These are phyloP conservation scores for Arge pagana DNA, from an alignment of 2,888 invertebrate genomes.

Conservation along the genomic window DNA sequence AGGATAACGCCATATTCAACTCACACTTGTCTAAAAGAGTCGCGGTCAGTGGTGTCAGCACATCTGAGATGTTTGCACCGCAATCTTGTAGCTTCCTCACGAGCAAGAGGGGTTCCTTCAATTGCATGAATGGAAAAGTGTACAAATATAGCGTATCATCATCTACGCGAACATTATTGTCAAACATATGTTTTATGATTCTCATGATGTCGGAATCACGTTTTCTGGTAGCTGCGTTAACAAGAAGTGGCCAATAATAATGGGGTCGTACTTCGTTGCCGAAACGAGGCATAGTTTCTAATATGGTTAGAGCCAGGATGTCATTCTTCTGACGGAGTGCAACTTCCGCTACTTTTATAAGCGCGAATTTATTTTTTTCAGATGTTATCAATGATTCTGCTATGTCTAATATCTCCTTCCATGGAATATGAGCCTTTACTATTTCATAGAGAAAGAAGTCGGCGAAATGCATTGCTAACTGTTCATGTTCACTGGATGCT, in stretches of 20 bases:
- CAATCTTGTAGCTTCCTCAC: slow-evolving; percentile 61
- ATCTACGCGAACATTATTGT: slow-evolving; percentile 63
- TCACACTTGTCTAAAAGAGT: slow-evolving; percentile 59
- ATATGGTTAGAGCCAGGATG: slow-evolving; percentile 59
- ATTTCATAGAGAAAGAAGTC: slow-evolving; percentile 62
- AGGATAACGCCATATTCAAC: slow-evolving; percentile 41
- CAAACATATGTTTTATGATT: slow-evolving; percentile 62
- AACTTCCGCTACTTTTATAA: slow-evolving; percentile 63
- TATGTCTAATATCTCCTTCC: slow-evolving; percentile 49
- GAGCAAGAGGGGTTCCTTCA: slow-evolving; percentile 59
- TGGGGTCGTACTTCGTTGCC: slow-evolving; percentile 62
- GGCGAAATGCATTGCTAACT: neutral
- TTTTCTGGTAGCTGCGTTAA: slow-evolving; percentile 58
- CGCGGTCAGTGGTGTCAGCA: slow-evolving; percentile 61
- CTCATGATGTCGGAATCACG: slow-evolving; percentile 66
- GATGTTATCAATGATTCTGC: slow-evolving; percentile 41
- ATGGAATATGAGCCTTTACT: slow-evolving; percentile 60
- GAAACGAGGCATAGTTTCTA: slow-evolving; percentile 58
- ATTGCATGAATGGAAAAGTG: slow-evolving; percentile 63
- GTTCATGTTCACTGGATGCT: neutral
- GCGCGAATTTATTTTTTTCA: slow-evolving; percentile 46
- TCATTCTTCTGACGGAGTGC: slow-evolving; percentile 61
- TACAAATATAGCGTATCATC: slow-evolving; percentile 64
- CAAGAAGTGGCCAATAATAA: slow-evolving; percentile 70
- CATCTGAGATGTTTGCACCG: slow-evolving; percentile 54